Evolutionary conservation across 2,888 invertebrate genomes (phyloP).

Genomic region (Chironomus riparius): DNA sequence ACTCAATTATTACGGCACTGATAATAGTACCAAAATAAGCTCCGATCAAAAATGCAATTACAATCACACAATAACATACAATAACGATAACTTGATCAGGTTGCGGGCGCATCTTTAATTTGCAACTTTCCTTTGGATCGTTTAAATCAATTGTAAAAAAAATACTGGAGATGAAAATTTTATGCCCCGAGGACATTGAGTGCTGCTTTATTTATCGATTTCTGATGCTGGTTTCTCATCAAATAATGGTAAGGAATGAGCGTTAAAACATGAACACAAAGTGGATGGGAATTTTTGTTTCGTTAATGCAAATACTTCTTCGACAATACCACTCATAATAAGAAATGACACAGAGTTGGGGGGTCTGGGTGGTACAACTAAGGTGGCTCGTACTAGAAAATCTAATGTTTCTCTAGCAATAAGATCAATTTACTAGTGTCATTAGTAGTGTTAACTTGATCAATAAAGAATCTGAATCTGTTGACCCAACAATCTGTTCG

Average conservation of each 20-base stretch:
- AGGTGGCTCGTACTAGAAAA: too few relatives aligned
- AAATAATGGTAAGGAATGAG: not conserved
- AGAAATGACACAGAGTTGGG: too few relatives aligned
- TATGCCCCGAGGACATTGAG: not conserved
- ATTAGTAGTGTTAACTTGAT: too few relatives aligned
- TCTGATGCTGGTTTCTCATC: not conserved
- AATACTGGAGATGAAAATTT: not conserved
- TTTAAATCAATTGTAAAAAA: conserved; percentile 24
- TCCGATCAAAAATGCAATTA: conserved; percentile 8
- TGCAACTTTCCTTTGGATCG: conserved; percentile 19
- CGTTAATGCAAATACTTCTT: too few relatives aligned
- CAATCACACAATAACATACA: not conserved
- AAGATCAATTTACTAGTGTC: too few relatives aligned
- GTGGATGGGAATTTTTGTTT: not conserved
- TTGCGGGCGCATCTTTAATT: conserved; percentile 16
- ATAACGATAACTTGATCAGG: not conserved
- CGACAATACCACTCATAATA: too few relatives aligned
- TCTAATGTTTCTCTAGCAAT: too few relatives aligned
- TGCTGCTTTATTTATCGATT: not conserved
- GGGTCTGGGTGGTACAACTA: too few relatives aligned
- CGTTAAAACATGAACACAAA: not conserved
- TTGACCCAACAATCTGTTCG: too few relatives aligned
- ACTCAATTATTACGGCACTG: conserved; percentile 5
- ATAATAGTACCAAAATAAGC: not conserved
- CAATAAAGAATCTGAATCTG: too few relatives aligned